Evolutionary conservation across 1,140 invertebrate species (phyloP).

Genomic region (Dendroctonus valens): DNA sequence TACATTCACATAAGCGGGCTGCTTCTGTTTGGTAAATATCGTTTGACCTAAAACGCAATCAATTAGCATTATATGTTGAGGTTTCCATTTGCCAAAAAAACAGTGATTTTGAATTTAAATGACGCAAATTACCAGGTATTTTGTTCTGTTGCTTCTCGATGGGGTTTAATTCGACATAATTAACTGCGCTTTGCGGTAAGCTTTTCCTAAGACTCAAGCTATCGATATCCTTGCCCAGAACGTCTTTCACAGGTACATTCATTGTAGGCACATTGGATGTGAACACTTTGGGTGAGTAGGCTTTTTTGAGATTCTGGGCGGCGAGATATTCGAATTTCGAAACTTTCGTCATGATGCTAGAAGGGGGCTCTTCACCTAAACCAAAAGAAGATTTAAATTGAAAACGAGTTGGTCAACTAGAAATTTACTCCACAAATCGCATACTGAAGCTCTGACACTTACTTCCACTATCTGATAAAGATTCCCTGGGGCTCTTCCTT

Average conservation of each 20-base stretch:
- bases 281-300: constrained; percentile 74
- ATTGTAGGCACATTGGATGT: constrained; percentile 72
- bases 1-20: constrained; percentile 48
- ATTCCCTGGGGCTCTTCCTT: constrained; percentile 48
- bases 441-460: background rate
- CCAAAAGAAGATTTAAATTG: background rate
- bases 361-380: constrained; percentile 48
- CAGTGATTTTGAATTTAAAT: background rate
- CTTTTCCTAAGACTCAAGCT: constrained; percentile 47
- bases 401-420: background rate
- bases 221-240: constrained; percentile 61
- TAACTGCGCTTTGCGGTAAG: constrained; percentile 47
- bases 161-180: constrained; percentile 46
- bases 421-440: too few relatives aligned
- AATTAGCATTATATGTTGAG: background rate
- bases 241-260: constrained; percentile 76
- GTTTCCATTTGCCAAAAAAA: too few relatives aligned
- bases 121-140: constrained; percentile 33
- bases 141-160: constrained; percentile 48
- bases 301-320: constrained; percentile 51
- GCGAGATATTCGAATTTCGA: constrained; percentile 62
- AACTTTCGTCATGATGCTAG: constrained; percentile 60
- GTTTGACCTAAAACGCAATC: constrained; percentile 28
- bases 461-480: constrained; percentile 54
- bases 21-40: constrained; percentile 45